A percentile compares a stretch with the other conserved stretches of the same genome.
phyloP scores from a whole-genome alignment of 1,140 invertebrate species.

The Drosophila tani region DNA sequence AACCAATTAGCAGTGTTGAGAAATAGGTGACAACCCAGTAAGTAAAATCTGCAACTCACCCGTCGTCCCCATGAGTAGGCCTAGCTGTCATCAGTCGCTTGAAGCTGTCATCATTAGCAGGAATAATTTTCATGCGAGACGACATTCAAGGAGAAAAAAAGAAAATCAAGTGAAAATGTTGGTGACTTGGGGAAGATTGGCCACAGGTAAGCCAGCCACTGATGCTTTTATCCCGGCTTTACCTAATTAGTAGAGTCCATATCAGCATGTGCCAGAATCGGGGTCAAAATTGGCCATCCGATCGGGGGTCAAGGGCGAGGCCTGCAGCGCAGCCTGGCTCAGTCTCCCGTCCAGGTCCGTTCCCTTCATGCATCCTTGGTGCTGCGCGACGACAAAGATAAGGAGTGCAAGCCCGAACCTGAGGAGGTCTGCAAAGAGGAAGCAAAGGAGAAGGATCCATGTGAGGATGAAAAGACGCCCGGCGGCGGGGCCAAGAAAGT shows the following conservation, averaged over 20 bases:
- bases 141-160: neutral
- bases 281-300: conserved; percentile 1
- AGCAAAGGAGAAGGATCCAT: conserved; percentile 86
- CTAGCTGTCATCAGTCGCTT: neutral
- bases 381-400: conserved; percentile 8
- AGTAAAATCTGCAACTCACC: neutral
- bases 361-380: conserved; percentile 4
- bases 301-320: neutral
- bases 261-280: conserved; percentile 20
- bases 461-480: neutral
- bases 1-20: no score
- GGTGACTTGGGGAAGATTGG: conserved; percentile 18
- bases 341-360: neutral
- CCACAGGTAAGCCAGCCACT: conserved; percentile 7
- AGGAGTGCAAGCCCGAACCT: conserved; percentile 14
- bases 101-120: neutral
- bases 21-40: neutral
- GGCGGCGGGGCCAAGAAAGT: conserved; percentile 5
- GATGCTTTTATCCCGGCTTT: neutral
- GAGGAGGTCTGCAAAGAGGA: conserved; percentile 7
- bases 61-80: no score
- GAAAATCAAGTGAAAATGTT: neutral
- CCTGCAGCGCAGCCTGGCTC: neutral
- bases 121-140: conserved; percentile 4
- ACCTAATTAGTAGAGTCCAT: neutral